Base-by-base conservation (phyloP, 1,140 invertebrate species). In the Doryteuthis pealeii region DNA sequence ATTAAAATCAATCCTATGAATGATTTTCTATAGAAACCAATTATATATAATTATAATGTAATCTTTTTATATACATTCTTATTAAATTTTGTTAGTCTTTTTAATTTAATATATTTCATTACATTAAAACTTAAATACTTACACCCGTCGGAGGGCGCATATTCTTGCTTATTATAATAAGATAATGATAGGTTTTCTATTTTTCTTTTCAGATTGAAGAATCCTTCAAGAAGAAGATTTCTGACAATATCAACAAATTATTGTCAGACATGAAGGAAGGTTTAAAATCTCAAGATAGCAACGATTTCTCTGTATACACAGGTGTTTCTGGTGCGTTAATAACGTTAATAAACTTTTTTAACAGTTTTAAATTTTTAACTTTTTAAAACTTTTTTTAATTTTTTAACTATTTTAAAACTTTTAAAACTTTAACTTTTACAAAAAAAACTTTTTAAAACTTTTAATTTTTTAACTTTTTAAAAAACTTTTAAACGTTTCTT, bases 251-350 rank as follows among this genome's bases (percentile, higher is more conserved):
- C 22, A 30, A 67, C 15, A 2, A 28, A 2, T 62, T 58, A 8
- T n/a, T 43, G 30, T 1, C 12, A 26, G 18, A 2, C 22, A 28
- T 73, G 30, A 30, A 40, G 6, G 33, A 30, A 22, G 40, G 66
- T 12, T 22, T 74, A 31, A 18, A 22, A 45, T 22, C 28, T 18
- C 8, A 31, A 22, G 73, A 74, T 45, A 62, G 49, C 31, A 69
- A 58, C 15, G 90, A 91, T 80, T 82, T 79, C 76, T 89, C 89
- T 4, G 77, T 91, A 32, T 91, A 91, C 54, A 91, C 90, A 22
- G 90, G 90, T 74, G 84, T 76, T 69, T 77, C 89, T 73, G 90
- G 83, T 78, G 26, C 65, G 1, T 69, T 8, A 22, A 30, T 28
- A 67, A 26, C 26, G n/a, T 32, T 28, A 18, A 18, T 70, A 2